Evolutionary conservation across 2,113 vertebrate genomes (phyloP).

Genomic region (Charina bottae): DNA sequence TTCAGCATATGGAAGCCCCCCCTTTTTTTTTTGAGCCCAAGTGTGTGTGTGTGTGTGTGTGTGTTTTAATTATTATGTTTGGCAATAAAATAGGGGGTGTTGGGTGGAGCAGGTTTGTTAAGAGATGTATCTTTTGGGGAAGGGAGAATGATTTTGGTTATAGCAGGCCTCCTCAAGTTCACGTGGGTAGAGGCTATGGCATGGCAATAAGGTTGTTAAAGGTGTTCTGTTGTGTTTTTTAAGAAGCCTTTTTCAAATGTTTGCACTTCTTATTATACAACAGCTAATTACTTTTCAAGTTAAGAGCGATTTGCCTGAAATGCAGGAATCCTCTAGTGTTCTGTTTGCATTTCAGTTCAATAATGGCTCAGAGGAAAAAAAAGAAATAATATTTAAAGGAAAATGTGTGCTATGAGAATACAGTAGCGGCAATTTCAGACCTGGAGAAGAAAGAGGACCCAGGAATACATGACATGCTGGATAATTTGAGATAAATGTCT

Average conservation of each 20-base stretch:
- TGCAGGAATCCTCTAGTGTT: conserved; percentile 35
- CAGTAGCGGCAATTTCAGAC: not conserved
- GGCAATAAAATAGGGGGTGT: not conserved
- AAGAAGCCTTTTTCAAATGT: conserved; percentile 41
- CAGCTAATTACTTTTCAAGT: conserved; percentile 33
- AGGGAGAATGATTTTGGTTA: conserved; percentile 21
- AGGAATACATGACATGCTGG: conserved; percentile 26
- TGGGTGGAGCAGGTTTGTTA: not conserved
- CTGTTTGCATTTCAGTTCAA: conserved; percentile 39
- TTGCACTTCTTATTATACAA: conserved; percentile 34
- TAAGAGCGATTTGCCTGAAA: conserved; percentile 44
- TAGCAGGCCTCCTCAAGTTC: conserved; percentile 10
- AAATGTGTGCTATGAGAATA: not conserved
- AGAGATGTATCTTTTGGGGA: conserved; percentile 22
- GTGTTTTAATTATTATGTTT: not conserved
- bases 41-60: not conserved
- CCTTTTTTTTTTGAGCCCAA: conserved; percentile 34
- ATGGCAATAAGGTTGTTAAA: conserved; percentile 41
- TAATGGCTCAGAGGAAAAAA: not conserved
- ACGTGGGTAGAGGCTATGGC: conserved; percentile 20
- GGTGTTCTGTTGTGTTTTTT: not conserved
- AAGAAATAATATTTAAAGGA: not conserved
- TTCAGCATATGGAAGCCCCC: not conserved
- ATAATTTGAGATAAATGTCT: conserved; percentile 6
- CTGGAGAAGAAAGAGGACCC: too few relatives aligned